These are phyloP conservation scores for Ophion ventricosus DNA, from an alignment of 2,888 invertebrate species.

Conservation along the genomic window DNA sequence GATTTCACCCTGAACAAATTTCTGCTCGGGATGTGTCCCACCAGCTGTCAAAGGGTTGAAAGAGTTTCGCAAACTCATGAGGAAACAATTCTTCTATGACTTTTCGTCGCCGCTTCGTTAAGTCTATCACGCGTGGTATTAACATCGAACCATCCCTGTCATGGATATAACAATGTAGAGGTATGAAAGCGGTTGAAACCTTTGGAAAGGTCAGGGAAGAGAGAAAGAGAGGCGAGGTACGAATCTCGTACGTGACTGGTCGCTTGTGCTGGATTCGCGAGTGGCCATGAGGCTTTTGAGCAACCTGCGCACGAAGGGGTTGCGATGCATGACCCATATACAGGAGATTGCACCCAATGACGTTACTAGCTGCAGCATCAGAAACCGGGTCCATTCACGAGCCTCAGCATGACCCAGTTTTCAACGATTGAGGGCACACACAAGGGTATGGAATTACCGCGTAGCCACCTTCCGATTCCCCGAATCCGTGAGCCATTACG, in stretches of 20 bases:
- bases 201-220: neutral
- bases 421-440: conserved; percentile 41
- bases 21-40: too few species aligned
- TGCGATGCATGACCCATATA: conserved; percentile 78
- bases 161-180: conserved; percentile 4
- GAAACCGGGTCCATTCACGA: conserved; percentile 79
- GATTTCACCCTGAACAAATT: too few species aligned
- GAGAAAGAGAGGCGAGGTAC: conserved; percentile 21
- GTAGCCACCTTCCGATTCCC: conserved; percentile 10
- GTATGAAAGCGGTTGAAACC: conserved; percentile 3
- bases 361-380: conserved; percentile 76
- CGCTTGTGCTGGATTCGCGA: conserved; percentile 72
- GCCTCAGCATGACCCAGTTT: conserved; percentile 78
- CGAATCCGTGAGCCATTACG: conserved; percentile 78
- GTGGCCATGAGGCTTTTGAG: conserved; percentile 75
- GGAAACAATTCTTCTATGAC: too few species aligned
- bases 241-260: conserved; percentile 68
- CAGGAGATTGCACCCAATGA: conserved; percentile 79
- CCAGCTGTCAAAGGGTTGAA: too few species aligned
- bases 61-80: too few species aligned
- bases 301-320: neutral
- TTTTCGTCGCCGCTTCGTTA: too few species aligned
- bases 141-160: conserved; percentile 25
- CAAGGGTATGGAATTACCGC: conserved; percentile 45
- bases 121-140: neutral